Evolutionary conservation across 2,888 invertebrate species (phyloP), one percentile per base, ranked within the genome.

Genomic region (Nephrotoma appendiculata): DNA sequence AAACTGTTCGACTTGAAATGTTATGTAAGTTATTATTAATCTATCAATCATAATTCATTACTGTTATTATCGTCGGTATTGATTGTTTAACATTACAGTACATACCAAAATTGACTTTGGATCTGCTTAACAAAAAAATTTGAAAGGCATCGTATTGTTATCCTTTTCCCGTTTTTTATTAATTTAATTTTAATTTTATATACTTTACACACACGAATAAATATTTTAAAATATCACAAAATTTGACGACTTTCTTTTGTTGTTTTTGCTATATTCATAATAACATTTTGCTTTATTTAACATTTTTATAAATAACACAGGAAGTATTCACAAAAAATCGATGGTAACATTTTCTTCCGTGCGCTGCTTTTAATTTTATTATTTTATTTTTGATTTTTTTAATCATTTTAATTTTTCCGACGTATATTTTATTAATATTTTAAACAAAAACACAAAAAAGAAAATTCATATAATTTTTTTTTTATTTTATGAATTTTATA

Each of bases 1-100:
- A 96, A 90, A 95, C 95, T 88, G 96, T 97, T 89, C 94, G 96
- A 89, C 93, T 97, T 89, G 97, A 97, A 91, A 94, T 97, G 93
- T 94, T 96, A 90, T 92, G 97, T 97, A 92, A 95, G 96, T 95
- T 42, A 41, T 48, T 57, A 5, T 57, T 57, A 57, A 15, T 15
- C 15, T 57, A 15, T 15, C n/a, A 15, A 15, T 5, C 15, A n/a
- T 52, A 12, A n/a, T 52, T n/a, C 5, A 52, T 48, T 12, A n/a
- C 12, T 9, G n/a, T 48, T 57, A 57, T 57, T 19, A 57, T 57
- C 15, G 15, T 15, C 52, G 71, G 31, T 71, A 71, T 71, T 71
- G 71, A 71, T 31, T 71, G 71, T 71, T 71, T 19, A 71, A 71
- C 31, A 71, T 31, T 11, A 44, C 44, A 31, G 31, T 31, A 31